These are phyloP conservation scores for Lasioglossum albipes DNA, from an alignment of 1,140 invertebrate genomes.

Conservation along the genomic window DNA sequence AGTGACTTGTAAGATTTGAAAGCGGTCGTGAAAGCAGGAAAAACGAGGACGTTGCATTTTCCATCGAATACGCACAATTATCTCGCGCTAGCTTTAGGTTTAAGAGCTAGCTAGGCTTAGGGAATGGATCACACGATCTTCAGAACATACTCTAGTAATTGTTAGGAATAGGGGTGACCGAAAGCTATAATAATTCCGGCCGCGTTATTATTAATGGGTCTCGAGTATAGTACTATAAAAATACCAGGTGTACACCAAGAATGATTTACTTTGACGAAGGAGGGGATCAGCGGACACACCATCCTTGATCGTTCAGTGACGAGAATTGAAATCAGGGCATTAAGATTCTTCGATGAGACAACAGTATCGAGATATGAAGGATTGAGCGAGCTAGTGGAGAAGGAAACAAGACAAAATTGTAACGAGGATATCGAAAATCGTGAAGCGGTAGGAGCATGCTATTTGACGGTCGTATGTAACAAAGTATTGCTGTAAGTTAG, in stretches of 20 bases:
- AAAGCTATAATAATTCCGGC: background rate
- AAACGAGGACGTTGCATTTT: background rate
- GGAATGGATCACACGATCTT: background rate
- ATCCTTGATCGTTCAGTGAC: background rate
- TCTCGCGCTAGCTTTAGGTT: background rate
- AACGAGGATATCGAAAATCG: too few relatives aligned
- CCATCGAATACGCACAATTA: background rate
- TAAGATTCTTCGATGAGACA: background rate
- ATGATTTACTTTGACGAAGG: background rate
- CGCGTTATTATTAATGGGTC: background rate
- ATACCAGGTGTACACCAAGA: background rate
- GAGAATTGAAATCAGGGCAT: background rate
- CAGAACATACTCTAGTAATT: background rate
- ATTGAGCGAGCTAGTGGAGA: too few relatives aligned
- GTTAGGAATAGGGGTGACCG: background rate
- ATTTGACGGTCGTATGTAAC: background rate
- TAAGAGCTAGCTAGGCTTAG: constrained; percentile 1
- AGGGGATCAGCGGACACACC: too few relatives aligned
- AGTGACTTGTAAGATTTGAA: too few relatives aligned
- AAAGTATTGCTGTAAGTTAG: background rate
- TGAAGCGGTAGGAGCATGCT: background rate
- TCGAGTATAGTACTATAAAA: too few relatives aligned
- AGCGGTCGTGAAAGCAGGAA: too few relatives aligned
- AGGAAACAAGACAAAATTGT: background rate
- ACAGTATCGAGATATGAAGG: too few relatives aligned